These are phyloP conservation scores for Drosophila nannoptera DNA, from an alignment of 1,140 invertebrate genomes.

Conservation along the genomic window DNA sequence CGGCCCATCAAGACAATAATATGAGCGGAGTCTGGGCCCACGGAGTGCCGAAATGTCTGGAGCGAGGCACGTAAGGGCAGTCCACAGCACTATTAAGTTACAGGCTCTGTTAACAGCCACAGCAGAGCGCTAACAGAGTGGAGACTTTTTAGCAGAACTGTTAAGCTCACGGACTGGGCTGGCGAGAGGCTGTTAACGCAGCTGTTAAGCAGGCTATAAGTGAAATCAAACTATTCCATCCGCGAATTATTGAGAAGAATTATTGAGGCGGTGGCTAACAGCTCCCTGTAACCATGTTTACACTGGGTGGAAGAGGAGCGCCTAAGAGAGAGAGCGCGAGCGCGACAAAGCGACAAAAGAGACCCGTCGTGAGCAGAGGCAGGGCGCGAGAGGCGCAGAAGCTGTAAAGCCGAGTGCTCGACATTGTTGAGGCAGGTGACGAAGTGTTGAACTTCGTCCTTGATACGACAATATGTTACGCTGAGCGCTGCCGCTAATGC, in stretches of 20 bases:
- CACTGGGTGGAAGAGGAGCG: neutral
- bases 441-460: conserved; percentile 73
- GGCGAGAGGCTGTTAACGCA: too few relatives aligned
- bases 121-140: conserved; percentile 26
- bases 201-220: too few relatives aligned
- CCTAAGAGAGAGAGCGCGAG: conserved; percentile 24
- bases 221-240: too few relatives aligned
- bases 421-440: conserved; percentile 47
- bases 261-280: neutral
- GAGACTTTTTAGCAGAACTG: conserved; percentile 37
- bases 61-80: conserved; percentile 33
- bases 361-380: neutral
- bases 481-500: conserved; percentile 33
- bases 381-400: neutral
- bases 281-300: neutral
- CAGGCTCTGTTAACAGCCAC: neutral
- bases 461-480: conserved; percentile 75
- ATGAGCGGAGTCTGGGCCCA: conserved; percentile 59
- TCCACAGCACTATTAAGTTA: conserved; percentile 2
- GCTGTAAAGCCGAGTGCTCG: conserved; percentile 20
- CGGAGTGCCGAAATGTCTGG: conserved; percentile 63
- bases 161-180: neutral
- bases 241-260: too few relatives aligned
- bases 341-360: conserved; percentile 71
- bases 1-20: conserved; percentile 60